Conservation (phyloP, 1,140 invertebrate genomes). For the Mactra quadrangularis region DNA sequence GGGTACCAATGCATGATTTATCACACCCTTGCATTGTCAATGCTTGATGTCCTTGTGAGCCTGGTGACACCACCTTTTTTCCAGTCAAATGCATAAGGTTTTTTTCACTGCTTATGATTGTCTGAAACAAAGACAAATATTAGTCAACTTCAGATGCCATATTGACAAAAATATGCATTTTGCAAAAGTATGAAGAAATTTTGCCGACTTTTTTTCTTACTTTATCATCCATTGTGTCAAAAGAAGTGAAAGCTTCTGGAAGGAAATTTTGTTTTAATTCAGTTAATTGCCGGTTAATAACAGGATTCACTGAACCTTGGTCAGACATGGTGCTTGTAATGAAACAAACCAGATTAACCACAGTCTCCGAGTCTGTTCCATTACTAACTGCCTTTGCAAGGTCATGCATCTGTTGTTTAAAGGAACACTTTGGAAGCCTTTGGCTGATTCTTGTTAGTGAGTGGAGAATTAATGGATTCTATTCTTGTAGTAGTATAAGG, state of each 20-base stretch:
- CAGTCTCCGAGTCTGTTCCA: background rate
- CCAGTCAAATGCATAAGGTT: constrained; percentile 33
- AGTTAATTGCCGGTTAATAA: background rate
- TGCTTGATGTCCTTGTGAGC: constrained; percentile 31
- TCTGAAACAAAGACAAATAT: constrained; percentile 48
- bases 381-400: background rate
- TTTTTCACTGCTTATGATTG: constrained; percentile 17
- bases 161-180: constrained; percentile 58
- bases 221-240: background rate
- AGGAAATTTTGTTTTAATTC: background rate
- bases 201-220: background rate
- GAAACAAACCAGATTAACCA: background rate
- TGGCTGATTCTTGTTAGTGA: no score
- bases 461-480: no score
- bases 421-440: no score
- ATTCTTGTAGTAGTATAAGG: no score
- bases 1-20: constrained; percentile 42
- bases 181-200: constrained; percentile 13
- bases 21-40: constrained; percentile 43
- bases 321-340: constrained; percentile 27
- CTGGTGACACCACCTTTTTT: constrained; percentile 31
- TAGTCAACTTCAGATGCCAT: constrained; percentile 57
- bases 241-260: background rate
- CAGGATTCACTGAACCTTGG: constrained; percentile 17
- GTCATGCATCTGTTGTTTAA: background rate